A percentile compares a stretch with the other conserved stretches of the same genome.
Evolutionary conservation across 2,113 vertebrate genomes (phyloP).

Genomic region (Variabilichromis moorii): DNA sequence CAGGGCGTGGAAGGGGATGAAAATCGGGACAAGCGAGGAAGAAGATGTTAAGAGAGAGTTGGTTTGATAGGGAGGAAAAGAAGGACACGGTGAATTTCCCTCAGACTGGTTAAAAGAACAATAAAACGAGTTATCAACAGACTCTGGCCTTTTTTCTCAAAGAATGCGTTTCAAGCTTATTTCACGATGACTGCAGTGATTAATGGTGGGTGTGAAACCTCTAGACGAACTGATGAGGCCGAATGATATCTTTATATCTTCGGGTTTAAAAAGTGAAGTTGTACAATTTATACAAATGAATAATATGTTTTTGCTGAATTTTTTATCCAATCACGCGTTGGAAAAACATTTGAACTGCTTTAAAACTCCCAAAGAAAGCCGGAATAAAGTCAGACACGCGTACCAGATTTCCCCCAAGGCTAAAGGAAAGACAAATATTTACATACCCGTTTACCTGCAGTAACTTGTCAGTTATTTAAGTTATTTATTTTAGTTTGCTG

Average conservation of each 20-base stretch:
- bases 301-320: background rate
- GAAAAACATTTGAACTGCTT: background rate
- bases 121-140: conserved; percentile 20
- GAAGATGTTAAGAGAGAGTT: conserved; percentile 37
- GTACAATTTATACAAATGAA: background rate
- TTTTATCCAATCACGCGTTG: background rate
- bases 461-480: background rate
- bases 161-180: background rate
- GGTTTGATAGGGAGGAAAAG: conserved; percentile 49
- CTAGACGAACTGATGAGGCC: background rate
- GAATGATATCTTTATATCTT: background rate
- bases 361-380: background rate
- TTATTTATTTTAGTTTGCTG: background rate
- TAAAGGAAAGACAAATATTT: background rate
- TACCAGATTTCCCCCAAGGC: background rate
- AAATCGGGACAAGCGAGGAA: conserved; percentile 65
- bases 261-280: background rate
- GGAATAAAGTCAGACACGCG: background rate
- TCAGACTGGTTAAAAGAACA: conserved; percentile 57
- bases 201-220: background rate
- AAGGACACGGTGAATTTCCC: conserved; percentile 74
- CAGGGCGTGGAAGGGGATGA: conserved; percentile 68
- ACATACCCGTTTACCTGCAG: background rate
- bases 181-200: background rate
- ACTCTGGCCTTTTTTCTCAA: conserved; percentile 14